These are phyloP conservation scores for Speoplatyrhinus poulsoni DNA, from an alignment of 2,113 vertebrate species.

Conservation along the genomic window DNA sequence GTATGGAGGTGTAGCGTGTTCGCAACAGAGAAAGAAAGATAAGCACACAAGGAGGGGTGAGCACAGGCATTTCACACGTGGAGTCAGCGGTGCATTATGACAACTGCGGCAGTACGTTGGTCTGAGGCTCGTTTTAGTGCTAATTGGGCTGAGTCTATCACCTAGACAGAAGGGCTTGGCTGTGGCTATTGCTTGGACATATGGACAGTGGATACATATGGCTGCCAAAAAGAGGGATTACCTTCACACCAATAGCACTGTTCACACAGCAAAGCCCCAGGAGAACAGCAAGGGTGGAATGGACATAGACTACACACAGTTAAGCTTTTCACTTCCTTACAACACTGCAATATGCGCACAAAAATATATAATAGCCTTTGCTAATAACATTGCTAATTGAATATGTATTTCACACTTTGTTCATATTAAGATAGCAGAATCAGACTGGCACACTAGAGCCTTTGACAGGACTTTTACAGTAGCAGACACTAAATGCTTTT, in stretches of 20 bases:
- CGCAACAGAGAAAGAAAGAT: not conserved
- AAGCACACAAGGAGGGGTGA: not conserved
- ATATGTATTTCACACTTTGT: too few relatives aligned
- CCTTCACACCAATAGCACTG: slow-evolving; percentile 46
- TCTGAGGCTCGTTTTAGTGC: slow-evolving; percentile 49
- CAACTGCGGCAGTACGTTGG: slow-evolving; percentile 13
- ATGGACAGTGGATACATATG: slow-evolving; percentile 51
- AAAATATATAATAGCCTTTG: too few relatives aligned
- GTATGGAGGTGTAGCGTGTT: too few relatives aligned
- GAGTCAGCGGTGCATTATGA: not conserved
- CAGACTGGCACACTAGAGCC: not conserved
- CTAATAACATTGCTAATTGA: too few relatives aligned
- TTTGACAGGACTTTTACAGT: not conserved
- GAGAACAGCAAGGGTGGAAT: slow-evolving; percentile 13
- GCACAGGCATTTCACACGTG: not conserved
- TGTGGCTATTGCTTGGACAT: slow-evolving; percentile 48
- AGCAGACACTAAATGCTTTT: not conserved
- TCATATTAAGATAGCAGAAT: not conserved
- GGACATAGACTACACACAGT: slow-evolving; percentile 7
- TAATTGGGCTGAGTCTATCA: slow-evolving; percentile 67
- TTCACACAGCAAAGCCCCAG: slow-evolving; percentile 43
- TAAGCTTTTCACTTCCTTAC: not conserved
- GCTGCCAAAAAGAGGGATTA: slow-evolving; percentile 69
- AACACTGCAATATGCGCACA: not conserved
- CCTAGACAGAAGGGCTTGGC: slow-evolving; percentile 61